Conservation (phyloP, 2,888 invertebrate genomes). For the Amphimallon solstitiale region DNA sequence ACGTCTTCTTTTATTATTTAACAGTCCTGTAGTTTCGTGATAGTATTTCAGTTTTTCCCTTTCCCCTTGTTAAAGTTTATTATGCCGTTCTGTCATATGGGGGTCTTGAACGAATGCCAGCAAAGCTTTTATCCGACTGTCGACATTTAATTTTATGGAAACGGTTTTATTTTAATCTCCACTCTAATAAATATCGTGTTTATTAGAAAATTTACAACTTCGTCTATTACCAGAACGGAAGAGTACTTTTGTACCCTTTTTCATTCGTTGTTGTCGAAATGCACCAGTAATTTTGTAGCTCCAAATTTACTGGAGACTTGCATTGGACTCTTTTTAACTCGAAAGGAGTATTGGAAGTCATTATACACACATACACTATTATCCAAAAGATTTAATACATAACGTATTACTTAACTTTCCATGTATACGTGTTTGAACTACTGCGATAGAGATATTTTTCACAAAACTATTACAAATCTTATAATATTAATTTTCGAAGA, state of each 20-base stretch:
- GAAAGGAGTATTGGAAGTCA: no score
- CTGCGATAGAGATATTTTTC: no score
- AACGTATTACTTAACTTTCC: no score
- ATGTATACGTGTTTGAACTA: no score
- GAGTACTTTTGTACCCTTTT: not conserved
- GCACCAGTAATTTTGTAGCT: no score
- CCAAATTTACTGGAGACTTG: no score
- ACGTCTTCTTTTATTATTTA: slow-evolving; percentile 13
- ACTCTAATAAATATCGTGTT: slow-evolving; percentile 16
- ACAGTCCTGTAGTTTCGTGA: slow-evolving; percentile 9
- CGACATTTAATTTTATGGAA: slow-evolving; percentile 19
- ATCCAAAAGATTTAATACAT: no score
- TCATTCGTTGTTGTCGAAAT: not conserved
- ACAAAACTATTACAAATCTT: no score
- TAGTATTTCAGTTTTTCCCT: slow-evolving; percentile 4
- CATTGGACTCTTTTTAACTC: no score
- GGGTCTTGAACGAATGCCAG: slow-evolving; percentile 14
- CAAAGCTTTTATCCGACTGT: slow-evolving; percentile 19
- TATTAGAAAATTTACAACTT: slow-evolving; percentile 12
- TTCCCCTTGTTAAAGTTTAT: slow-evolving; percentile 1
- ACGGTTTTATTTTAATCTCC: slow-evolving; percentile 13
- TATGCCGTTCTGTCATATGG: slow-evolving; percentile 6
- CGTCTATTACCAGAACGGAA: not conserved
- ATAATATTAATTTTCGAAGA: no score
- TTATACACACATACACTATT: no score